Conservation (phyloP, 2,797 vertebrate species). For the Ctenopoma kingsleyae region DNA sequence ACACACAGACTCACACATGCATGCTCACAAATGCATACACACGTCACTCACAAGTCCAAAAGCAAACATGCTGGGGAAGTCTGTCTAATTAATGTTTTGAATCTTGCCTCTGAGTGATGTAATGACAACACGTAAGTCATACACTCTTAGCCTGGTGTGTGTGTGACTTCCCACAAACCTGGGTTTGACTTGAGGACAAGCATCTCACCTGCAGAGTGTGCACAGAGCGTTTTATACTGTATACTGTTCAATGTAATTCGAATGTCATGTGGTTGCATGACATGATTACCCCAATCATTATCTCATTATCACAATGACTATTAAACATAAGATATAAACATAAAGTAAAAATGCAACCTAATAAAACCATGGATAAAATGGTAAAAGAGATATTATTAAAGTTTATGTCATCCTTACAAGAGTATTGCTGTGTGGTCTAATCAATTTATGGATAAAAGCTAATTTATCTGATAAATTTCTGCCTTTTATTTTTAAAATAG, state of each 20-base stretch:
- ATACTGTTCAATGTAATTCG: not conserved
- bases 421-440: no score
- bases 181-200: conserved; percentile 25
- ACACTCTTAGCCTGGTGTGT: conserved; percentile 35
- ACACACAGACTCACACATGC: conserved; percentile 21
- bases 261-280: not conserved
- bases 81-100: conserved; percentile 79
- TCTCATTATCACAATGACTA: no score
- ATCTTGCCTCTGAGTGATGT: conserved; percentile 68
- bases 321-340: no score
- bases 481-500: no score
- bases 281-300: no score
- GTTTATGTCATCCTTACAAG: no score
- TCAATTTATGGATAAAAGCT: no score
- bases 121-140: conserved; percentile 66
- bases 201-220: conserved; percentile 18
- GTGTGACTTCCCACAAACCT: conserved; percentile 61
- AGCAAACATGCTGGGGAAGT: conserved; percentile 75
- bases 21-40: conserved; percentile 59
- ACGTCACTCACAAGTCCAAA: conserved; percentile 75
- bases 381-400: no score
- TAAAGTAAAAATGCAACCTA: no score
- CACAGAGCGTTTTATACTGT: not conserved
- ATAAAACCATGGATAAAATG: not conserved
- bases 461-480: no score